Evolutionary conservation across 2,797 vertebrate genomes (phyloP), one percentile per base, ranked within the genome.

Genomic region (Helicolenus hilgendorfi): DNA sequence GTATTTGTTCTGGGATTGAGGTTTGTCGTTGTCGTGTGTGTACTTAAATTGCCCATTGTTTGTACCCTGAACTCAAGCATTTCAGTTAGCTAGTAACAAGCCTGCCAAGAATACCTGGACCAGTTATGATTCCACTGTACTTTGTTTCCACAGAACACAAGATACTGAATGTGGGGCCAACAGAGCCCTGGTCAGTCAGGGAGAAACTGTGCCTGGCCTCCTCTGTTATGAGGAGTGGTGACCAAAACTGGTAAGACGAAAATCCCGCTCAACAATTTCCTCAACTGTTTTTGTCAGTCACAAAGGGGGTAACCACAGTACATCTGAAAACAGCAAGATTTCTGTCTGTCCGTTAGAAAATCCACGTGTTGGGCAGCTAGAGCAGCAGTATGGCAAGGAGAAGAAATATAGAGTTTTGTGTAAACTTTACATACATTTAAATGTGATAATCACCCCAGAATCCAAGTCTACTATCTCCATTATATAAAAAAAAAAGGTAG

Each of bases 181-280:
- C 98, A 1, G 99, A 99, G 92, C 98, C 98, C 1, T 99, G 99
- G 99, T 99, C 99, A 7, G 96, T 99, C 89, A 97, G 98, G 63
- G 99, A 99, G 96, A 99, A 99, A 77, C 96, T 99, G 27, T 99
- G 99, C 88, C 97, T 99, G 90, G 99, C 99, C 2, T 99, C 99
- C 31, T 99, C 99, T 11, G 99, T 99, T 53, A 99, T 99, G 98
- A 98, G 99, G 90, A 99, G 99, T 64, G 99, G 99, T 1, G 99
- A 99, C 97, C 99, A 99, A 95, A 99, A 99, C 96, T 99, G 99
- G 99, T 99, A 96, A 96, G 95, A 4, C 53, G 2, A 62, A 38
- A 71, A 29, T 6, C 5, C 5, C 1, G 1, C 26, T 60, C 7
- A 11, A 33, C 38, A 31, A 8, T 65, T 45, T 8, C 53, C 4